Conservation (phyloP, 2,113 vertebrate species). For the Sylvia atricapilla region DNA sequence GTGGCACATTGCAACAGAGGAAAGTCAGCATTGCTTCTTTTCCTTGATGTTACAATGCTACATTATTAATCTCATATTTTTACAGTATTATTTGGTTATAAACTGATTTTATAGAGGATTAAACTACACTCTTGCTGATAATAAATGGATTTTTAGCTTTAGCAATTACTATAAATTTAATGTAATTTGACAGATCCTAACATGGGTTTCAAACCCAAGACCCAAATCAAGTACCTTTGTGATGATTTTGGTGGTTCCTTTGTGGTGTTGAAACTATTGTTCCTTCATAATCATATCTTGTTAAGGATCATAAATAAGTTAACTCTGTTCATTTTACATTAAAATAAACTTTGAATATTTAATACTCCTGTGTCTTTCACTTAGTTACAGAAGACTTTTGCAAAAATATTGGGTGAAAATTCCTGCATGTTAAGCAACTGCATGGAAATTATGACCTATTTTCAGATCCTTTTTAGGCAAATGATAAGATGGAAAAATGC, state of each 20-base stretch:
- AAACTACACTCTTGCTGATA: constrained; percentile 7
- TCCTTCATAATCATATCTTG: constrained; percentile 1
- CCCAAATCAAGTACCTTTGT: background rate
- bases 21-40: constrained; percentile 17
- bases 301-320: background rate
- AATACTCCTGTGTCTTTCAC: background rate
- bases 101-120: constrained; percentile 15
- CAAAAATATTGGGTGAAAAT: background rate
- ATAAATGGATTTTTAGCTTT: constrained; percentile 53
- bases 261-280: background rate
- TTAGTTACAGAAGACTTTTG: background rate
- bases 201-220: background rate
- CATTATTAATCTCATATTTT: constrained; percentile 23
- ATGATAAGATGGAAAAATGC: background rate
- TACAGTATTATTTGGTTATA: constrained; percentile 17
- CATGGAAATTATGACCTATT: constrained; percentile 32
- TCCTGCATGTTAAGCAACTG: background rate
- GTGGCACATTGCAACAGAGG: background rate
- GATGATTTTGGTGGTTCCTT: background rate
- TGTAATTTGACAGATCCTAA: constrained; percentile 17
- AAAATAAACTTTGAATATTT: constrained; percentile 5
- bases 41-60: constrained; percentile 24
- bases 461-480: background rate
- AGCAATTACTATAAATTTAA: constrained; percentile 37
- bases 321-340: background rate